Evolutionary conservation across 1,140 invertebrate genomes (phyloP), one percentile per base, ranked within the genome.

Genomic region (Dendrolimus punctatus): DNA sequence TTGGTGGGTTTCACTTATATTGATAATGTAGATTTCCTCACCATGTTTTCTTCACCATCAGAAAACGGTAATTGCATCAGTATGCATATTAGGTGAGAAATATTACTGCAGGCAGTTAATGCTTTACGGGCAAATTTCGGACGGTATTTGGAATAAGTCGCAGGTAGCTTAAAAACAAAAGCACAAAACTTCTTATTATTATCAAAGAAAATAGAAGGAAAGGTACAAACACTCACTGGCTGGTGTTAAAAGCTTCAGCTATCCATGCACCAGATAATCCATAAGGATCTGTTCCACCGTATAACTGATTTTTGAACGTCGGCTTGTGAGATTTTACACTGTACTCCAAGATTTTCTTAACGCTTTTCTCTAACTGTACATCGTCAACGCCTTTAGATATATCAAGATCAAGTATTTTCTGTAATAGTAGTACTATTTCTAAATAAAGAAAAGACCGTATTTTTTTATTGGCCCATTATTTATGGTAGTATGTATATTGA

Each of bases 301-400:
- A 95, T 4, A 95, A 84, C 74, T 95, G 94, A 87, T 95, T 95
- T 60, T 92, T 89, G 74, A 95, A 95, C 56, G 91, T 87, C 2
- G 89, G 88, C 80, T 91, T 92, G 53, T 88, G 90, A 0, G 94
- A 95, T 68, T 93, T 93, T 0, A 95, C 91, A 44, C 93, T 94
- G 74, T 91, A 92, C 49, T 88, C 76, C 39, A 93, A 84, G 4
- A 93, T 90, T 46, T 90, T 69, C 9, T 88, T 75, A 41, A 91
- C 88, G 5, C 90, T 69, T 44, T 72, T 53, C 55, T 91, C 80
- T 23, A 94, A 84, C 37, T 91, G 84, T 6, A 76, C 64, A 1
- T 89, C 77, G 8, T 73, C 78, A 0, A 80, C 63, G 7, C 87
- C 84, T 3, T 87, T 60, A 0, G 87, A 80, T 9, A 87, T 76